Conservation (phyloP, 2,888 invertebrate species). For the Cephus rjabovi region DNA sequence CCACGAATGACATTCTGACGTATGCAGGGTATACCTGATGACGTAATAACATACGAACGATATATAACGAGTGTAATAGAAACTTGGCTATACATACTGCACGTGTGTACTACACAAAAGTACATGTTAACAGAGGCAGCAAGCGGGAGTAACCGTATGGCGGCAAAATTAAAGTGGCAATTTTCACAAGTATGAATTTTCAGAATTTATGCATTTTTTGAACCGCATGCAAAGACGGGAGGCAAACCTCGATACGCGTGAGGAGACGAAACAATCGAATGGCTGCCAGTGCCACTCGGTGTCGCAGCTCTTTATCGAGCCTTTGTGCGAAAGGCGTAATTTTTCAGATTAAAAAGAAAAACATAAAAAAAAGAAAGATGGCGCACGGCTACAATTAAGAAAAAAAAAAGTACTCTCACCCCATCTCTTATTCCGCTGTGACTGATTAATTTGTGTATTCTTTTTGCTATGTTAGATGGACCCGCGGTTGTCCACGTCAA, state of each 20-base stretch:
- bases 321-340: background rate
- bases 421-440: slow-evolving; percentile 36
- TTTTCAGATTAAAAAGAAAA: background rate
- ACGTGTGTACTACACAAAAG: background rate
- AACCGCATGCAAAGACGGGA: background rate
- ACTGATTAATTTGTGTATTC: slow-evolving; percentile 64
- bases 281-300: background rate
- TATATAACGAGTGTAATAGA: background rate
- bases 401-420: slow-evolving; percentile 12
- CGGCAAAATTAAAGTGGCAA: background rate
- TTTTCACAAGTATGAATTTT: background rate
- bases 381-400: background rate
- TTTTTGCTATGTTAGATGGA: slow-evolving; percentile 78
- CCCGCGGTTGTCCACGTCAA: slow-evolving; percentile 97
- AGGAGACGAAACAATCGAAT: background rate
- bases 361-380: slow-evolving; percentile 4
- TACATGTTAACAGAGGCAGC: background rate
- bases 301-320: background rate
- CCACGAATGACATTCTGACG: background rate
- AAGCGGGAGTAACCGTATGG: background rate
- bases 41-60: background rate
- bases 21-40: background rate
- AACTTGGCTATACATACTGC: background rate
- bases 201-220: background rate
- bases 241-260: background rate